Conservation (phyloP, 2,888 invertebrate species). For the Epistrophella euchroma region DNA sequence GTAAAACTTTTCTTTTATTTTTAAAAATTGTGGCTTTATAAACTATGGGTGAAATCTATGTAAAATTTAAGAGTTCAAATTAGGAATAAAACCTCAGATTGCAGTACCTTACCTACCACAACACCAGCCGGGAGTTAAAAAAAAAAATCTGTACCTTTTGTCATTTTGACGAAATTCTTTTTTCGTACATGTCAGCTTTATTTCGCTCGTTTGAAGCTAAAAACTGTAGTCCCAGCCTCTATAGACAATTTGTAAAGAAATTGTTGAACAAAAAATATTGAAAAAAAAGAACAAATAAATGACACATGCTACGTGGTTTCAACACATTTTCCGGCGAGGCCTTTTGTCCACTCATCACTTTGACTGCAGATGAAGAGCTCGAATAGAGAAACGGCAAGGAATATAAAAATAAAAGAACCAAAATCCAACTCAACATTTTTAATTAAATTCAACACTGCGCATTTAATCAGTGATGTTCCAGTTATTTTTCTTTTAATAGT, state of each 20-base stretch:
- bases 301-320: slow-evolving; percentile 12
- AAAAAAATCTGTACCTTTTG: too few relatives aligned
- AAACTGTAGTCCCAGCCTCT: neutral
- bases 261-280: neutral
- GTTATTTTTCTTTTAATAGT: slow-evolving; percentile 32
- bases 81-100: too few relatives aligned
- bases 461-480: slow-evolving; percentile 60
- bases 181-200: too few relatives aligned
- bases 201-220: too few relatives aligned
- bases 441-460: slow-evolving; percentile 65
- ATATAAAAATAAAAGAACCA: neutral
- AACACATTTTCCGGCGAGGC: neutral
- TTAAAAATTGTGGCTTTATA: too few relatives aligned
- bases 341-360: slow-evolving; percentile 23
- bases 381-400: slow-evolving; percentile 16
- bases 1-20: too few relatives aligned
- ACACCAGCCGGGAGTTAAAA: too few relatives aligned
- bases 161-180: too few relatives aligned
- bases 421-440: slow-evolving; percentile 47
- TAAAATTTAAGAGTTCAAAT: too few relatives aligned
- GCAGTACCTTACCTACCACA: too few relatives aligned
- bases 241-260: neutral
- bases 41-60: too few relatives aligned
- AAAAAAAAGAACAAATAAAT: slow-evolving; percentile 17
- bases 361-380: slow-evolving; percentile 15